Conservation (phyloP, 2,797 vertebrate species). For the Balearica regulorum region DNA sequence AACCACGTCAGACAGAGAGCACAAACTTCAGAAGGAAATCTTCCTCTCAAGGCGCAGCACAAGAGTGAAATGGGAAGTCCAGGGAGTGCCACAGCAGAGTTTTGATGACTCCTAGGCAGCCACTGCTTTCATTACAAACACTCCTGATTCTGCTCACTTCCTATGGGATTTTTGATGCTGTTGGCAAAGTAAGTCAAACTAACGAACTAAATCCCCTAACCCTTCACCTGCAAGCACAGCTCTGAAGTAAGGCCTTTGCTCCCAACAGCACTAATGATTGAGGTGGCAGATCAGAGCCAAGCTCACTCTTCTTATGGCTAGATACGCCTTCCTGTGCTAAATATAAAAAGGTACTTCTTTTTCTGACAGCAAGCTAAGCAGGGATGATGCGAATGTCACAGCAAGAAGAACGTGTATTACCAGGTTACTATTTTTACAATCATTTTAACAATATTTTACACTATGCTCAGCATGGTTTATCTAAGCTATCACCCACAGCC, state of each 20-base stretch:
- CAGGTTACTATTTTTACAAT: constrained; percentile 18
- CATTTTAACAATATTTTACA: constrained; percentile 7
- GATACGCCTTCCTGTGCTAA: background rate
- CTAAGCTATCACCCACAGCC: background rate
- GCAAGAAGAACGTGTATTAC: constrained; percentile 2
- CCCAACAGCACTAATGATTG: background rate
- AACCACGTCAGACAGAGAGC: background rate
- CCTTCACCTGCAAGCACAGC: background rate
- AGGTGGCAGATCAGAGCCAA: background rate
- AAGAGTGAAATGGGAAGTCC: background rate
- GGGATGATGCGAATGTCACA: background rate
- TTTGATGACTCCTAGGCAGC: background rate
- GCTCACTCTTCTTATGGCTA: background rate
- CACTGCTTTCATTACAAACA: background rate
- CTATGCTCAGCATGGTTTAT: background rate
- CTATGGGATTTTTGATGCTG: no score
- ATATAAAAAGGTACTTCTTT: background rate
- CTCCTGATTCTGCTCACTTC: background rate
- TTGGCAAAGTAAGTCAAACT: background rate
- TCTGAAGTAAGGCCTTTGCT: background rate
- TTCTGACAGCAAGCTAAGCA: constrained; percentile 18
- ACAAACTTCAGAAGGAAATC: background rate
- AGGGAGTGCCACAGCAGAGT: background rate
- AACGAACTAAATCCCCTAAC: background rate
- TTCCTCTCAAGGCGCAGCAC: background rate